Conservation (phyloP, 2,797 vertebrate genomes). For the Rhinella marina region DNA sequence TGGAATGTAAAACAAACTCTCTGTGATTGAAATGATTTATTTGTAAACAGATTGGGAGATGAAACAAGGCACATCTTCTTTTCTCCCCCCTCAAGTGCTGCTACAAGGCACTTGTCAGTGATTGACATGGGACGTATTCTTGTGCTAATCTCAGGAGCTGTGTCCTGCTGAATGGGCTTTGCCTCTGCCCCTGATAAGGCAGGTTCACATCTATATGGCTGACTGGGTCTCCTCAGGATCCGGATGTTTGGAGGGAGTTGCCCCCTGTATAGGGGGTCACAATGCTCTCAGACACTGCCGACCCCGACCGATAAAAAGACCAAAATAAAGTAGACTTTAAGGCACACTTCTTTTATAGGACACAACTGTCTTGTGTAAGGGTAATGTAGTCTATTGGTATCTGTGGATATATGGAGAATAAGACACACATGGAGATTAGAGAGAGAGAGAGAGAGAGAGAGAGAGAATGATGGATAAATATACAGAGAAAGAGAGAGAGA, state of each 20-base stretch:
- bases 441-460: too few species aligned
- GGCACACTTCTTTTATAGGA: slow-evolving; percentile 49
- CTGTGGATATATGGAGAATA: not conserved
- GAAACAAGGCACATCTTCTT: slow-evolving; percentile 32
- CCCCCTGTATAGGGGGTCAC: slow-evolving; percentile 14
- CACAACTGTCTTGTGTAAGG: not conserved
- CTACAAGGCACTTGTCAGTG: slow-evolving; percentile 40
- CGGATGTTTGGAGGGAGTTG: slow-evolving; percentile 42
- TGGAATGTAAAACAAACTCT: too few species aligned
- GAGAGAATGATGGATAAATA: too few species aligned
- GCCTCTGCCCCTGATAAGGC: slow-evolving; percentile 39
- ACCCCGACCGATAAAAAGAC: slow-evolving; percentile 9
- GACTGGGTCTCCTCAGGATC: slow-evolving; percentile 27
- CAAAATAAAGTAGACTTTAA: slow-evolving; percentile 37
- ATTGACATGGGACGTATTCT: slow-evolving; percentile 46
- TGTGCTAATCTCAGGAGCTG: slow-evolving; percentile 15
- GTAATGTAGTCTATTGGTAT: too few species aligned
- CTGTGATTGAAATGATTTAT: slow-evolving; percentile 1
- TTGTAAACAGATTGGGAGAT: slow-evolving; percentile 23
- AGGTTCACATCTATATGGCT: slow-evolving; percentile 42
- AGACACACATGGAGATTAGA: too few species aligned
- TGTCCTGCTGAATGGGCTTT: slow-evolving; percentile 13
- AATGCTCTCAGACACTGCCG: slow-evolving; percentile 22
- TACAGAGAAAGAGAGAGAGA: not conserved
- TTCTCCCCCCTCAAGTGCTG: slow-evolving; percentile 24